Percentiles rank a stretch among this genome's conserved stretches.
Conservation (phyloP, 2,113 vertebrate species). For the Tringa solitaria region DNA sequence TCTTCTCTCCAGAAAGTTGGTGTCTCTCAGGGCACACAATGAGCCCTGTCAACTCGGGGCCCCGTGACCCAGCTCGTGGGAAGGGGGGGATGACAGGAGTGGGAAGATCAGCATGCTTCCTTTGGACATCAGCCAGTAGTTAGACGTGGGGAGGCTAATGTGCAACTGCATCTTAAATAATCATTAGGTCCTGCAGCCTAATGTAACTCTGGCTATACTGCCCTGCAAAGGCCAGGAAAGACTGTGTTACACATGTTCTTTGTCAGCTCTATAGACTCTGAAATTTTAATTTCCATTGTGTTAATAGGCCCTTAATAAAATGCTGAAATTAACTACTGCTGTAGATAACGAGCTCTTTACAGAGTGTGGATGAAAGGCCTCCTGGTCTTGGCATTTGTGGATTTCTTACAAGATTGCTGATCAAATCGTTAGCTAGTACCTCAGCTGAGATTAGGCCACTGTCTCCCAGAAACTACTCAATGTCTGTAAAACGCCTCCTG, state of each 20-base stretch:
- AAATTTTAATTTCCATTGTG: background rate
- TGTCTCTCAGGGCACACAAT: background rate
- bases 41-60: accelerated
- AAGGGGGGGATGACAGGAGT: background rate
- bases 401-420: background rate
- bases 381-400: background rate
- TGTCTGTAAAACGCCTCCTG: background rate
- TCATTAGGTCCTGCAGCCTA: background rate
- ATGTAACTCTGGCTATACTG: background rate
- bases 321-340: background rate
- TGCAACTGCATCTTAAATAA: background rate
- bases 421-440: background rate
- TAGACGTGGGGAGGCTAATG: background rate
- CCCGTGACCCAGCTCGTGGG: accelerated
- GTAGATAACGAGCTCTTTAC: background rate
- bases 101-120: background rate
- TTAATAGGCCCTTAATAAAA: background rate
- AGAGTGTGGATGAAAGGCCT: background rate
- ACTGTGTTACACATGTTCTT: background rate
- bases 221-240: background rate
- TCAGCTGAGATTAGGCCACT: background rate
- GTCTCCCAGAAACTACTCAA: background rate
- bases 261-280: background rate
- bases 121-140: background rate
- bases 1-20: background rate